A percentile compares a stretch with the other conserved stretches of the same genome.
Conservation (phyloP, 2,113 vertebrate species). For the Anas platyrhynchos region DNA sequence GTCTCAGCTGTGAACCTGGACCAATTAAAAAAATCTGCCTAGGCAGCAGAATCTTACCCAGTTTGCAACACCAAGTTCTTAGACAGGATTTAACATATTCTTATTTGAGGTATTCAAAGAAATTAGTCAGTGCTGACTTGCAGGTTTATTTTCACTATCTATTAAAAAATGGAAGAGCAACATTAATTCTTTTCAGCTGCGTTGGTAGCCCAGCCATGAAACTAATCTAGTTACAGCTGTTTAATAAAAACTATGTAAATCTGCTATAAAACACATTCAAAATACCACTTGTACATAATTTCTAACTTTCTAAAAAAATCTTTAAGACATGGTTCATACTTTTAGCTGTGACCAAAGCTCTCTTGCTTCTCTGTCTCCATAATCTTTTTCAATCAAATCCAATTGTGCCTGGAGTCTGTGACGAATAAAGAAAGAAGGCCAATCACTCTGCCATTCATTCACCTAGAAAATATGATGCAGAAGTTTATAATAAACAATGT, state of each 20-base stretch:
- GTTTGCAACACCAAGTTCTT: not conserved
- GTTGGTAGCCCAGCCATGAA: not conserved
- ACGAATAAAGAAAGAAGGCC: constrained; percentile 84
- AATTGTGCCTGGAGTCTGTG: constrained; percentile 87
- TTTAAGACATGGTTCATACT: constrained; percentile 68
- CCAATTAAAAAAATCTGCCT: not conserved
- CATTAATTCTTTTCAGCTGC: not conserved
- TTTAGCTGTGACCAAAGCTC: constrained; percentile 89
- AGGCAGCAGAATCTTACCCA: not conserved
- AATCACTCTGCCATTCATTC: constrained; percentile 90
- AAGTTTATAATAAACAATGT: not conserved
- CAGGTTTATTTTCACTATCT: not conserved
- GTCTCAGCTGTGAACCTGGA: not conserved
- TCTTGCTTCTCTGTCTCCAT: constrained; percentile 86
- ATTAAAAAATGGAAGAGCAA: not conserved
- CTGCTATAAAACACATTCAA: not conserved
- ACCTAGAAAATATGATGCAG: constrained; percentile 66
- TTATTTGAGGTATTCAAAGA: not conserved
- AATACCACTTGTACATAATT: not conserved
- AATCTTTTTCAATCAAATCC: constrained; percentile 83
- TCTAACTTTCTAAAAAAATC: not conserved
- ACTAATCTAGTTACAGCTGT: not conserved
- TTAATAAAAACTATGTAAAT: not conserved
- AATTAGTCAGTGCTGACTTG: not conserved
- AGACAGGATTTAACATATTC: not conserved